These are phyloP conservation scores for Stictonetta naevosa DNA, from an alignment of 2,113 vertebrate genomes.

Conservation along the genomic window DNA sequence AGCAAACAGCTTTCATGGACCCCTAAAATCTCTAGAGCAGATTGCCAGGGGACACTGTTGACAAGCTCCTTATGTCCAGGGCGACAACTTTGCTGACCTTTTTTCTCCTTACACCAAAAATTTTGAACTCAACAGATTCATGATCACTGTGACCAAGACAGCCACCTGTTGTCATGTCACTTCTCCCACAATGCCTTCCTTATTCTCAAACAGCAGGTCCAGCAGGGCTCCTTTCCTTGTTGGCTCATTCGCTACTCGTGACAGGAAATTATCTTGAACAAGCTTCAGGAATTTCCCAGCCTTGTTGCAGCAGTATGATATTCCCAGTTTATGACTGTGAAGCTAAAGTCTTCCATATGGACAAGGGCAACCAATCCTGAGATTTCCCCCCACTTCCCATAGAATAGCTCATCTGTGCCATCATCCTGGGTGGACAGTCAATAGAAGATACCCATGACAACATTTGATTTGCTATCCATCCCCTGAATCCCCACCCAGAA, in stretches of 20 bases:
- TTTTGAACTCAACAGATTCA: not conserved
- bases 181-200: not conserved
- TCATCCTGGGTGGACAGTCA: no score
- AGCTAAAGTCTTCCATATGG: not conserved
- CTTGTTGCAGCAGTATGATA: not conserved
- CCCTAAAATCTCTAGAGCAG: not conserved
- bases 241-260: not conserved
- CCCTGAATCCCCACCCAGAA: not conserved
- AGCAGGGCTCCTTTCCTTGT: not conserved
- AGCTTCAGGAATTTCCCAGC: not conserved
- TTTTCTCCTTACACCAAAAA: not conserved
- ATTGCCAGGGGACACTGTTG: not conserved
- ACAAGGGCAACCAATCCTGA: no score
- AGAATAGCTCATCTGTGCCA: no score
- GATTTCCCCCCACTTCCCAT: no score
- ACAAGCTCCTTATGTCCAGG: not conserved
- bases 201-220: not conserved
- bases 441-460: no score
- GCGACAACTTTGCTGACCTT: not conserved
- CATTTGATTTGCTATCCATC: no score
- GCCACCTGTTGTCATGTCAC: not conserved
- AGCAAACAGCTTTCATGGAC: not conserved
- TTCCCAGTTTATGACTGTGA: not conserved
- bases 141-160: not conserved
- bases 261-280: not conserved